A percentile compares a stretch with the other conserved stretches of the same genome.
These are phyloP conservation scores for Chromoteleia sp. DNA, from an alignment of 2,888 invertebrate genomes.

Conservation along the genomic window DNA sequence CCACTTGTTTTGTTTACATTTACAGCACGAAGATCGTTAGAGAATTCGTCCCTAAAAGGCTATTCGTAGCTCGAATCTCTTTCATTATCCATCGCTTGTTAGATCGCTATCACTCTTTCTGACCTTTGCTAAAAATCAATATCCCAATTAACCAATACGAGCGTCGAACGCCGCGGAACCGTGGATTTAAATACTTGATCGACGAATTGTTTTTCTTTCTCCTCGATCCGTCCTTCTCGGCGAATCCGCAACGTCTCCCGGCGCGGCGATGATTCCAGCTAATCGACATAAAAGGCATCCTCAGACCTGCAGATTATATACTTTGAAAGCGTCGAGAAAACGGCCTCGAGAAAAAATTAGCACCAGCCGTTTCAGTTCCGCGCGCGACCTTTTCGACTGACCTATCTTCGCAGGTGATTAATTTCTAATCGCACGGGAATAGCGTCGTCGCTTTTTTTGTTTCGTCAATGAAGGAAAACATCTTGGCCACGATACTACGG, in stretches of 20 bases:
- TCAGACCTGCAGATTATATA: slow-evolving; percentile 46
- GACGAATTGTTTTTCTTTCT: not conserved
- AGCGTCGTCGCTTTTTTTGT: slow-evolving; percentile 45
- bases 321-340: slow-evolving; percentile 61
- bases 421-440: slow-evolving; percentile 65
- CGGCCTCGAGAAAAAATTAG: slow-evolving; percentile 66
- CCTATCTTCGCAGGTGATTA: slow-evolving; percentile 66
- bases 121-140: slow-evolving; percentile 6
- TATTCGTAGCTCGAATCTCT: no score
- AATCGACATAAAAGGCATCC: slow-evolving; percentile 44
- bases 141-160: slow-evolving; percentile 23
- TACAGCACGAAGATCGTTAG: no score
- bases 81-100: no score
- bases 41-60: no score
- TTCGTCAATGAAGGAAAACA: slow-evolving; percentile 56
- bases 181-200: slow-evolving; percentile 31
- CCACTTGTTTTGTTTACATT: no score
- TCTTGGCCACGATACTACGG: slow-evolving; percentile 35
- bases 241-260: no score
- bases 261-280: slow-evolving; percentile 13
- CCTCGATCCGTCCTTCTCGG: not conserved
- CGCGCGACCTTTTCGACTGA: slow-evolving; percentile 66
- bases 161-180: not conserved
- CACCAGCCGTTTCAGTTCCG: slow-evolving; percentile 51
- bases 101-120: not conserved